Conservation (phyloP, 2,888 invertebrate genomes). For the Stenodema calcarata region DNA sequence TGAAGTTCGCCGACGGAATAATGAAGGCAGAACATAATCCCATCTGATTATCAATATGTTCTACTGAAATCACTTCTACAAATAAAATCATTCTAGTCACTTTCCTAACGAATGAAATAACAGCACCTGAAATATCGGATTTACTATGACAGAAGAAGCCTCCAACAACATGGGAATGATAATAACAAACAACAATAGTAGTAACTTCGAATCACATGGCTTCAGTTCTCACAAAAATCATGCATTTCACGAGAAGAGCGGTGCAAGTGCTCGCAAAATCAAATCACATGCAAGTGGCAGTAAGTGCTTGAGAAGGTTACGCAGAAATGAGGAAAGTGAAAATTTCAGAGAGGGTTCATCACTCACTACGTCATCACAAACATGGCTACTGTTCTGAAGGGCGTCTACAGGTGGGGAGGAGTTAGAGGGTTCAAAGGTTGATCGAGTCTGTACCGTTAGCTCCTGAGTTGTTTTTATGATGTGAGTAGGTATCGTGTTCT, state of each 20-base stretch:
- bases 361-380: slow-evolving; percentile 45
- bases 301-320: background rate
- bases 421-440: slow-evolving; percentile 2
- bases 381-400: slow-evolving; percentile 21
- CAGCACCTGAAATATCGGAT: too few relatives aligned
- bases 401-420: slow-evolving; percentile 28
- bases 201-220: too few relatives aligned
- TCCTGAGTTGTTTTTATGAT: slow-evolving; percentile 49
- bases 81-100: too few relatives aligned
- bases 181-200: too few relatives aligned
- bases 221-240: background rate
- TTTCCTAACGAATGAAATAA: too few relatives aligned
- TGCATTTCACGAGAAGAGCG: background rate
- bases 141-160: too few relatives aligned
- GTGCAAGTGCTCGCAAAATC: background rate
- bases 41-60: too few relatives aligned
- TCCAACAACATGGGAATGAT: too few relatives aligned
- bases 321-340: background rate
- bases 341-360: background rate
- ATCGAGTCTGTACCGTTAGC: slow-evolving; percentile 43
- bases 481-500: slow-evolving; percentile 51
- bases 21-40: too few relatives aligned
- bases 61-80: too few relatives aligned
- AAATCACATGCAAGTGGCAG: background rate
- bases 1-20: too few relatives aligned